These are phyloP conservation scores for Parotocinclus haroldoi DNA, from an alignment of 2,797 vertebrate genomes.

Conservation along the genomic window DNA sequence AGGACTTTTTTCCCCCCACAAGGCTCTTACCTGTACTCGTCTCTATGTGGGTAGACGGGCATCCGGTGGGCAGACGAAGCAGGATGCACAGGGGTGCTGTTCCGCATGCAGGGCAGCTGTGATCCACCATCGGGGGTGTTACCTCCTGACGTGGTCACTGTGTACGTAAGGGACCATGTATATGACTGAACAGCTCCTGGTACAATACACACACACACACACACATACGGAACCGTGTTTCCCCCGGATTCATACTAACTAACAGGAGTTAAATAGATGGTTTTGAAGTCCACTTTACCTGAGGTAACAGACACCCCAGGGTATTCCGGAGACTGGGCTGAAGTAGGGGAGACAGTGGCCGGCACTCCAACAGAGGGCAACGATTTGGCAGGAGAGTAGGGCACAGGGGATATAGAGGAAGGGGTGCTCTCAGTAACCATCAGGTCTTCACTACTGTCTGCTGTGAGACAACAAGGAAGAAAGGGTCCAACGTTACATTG, in stretches of 20 bases:
- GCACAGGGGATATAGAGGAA: slow-evolving; percentile 80
- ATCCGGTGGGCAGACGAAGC: slow-evolving; percentile 85
- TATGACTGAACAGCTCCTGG: slow-evolving; percentile 98
- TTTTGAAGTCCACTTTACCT: slow-evolving; percentile 63
- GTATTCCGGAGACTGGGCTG: slow-evolving; percentile 88
- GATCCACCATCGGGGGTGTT: slow-evolving; percentile 83
- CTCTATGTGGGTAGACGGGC: slow-evolving; percentile 92
- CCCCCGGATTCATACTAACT: slow-evolving; percentile 31
- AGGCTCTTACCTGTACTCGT: slow-evolving; percentile 86
- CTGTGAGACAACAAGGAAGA: slow-evolving; percentile 49
- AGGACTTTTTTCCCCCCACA: neutral
- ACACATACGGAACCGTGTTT: slow-evolving; percentile 54
- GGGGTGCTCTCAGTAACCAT: slow-evolving; percentile 79
- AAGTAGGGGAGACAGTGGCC: slow-evolving; percentile 78
- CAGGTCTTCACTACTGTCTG: slow-evolving; percentile 83
- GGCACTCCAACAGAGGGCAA: slow-evolving; percentile 82
- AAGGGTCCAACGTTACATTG: neutral
- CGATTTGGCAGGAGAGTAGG: slow-evolving; percentile 88
- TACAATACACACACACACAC: slow-evolving; percentile 66
- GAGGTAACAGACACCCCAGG: slow-evolving; percentile 76
- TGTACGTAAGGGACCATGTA: slow-evolving; percentile 99
- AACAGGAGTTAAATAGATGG: neutral
- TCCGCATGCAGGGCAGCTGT: slow-evolving; percentile 93
- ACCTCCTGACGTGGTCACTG: slow-evolving; percentile 93
- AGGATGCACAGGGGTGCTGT: slow-evolving; percentile 77